Conservation (phyloP, 2,888 invertebrate genomes). For the Pseudococcus longispinus region DNA sequence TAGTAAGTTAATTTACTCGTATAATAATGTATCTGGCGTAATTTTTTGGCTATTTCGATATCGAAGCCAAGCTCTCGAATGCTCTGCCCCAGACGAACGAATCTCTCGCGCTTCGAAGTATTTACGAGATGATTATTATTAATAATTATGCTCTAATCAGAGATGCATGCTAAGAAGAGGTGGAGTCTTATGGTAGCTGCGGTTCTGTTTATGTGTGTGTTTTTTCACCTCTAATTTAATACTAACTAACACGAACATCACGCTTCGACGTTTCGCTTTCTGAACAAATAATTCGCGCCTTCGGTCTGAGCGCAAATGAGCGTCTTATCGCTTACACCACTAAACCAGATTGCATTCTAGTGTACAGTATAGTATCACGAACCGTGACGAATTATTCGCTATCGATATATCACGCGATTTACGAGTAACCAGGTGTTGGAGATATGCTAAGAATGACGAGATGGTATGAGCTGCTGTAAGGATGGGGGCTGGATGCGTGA, state of each 20-base stretch:
- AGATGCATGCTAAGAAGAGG: background rate
- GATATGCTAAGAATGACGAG: background rate
- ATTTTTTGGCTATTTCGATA: background rate
- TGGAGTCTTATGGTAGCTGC: background rate
- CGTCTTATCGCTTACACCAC: slow-evolving; percentile 30
- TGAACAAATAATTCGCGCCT: slow-evolving; percentile 46
- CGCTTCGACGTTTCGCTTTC: slow-evolving; percentile 28
- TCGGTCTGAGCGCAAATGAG: background rate
- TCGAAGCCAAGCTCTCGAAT: background rate
- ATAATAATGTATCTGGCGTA: background rate
- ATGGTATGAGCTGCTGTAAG: background rate
- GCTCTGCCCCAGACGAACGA: background rate
- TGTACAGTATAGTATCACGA: background rate
- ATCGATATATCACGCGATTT: slow-evolving; percentile 37
- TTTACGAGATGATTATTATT: background rate
- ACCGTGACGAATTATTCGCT: slow-evolving; percentile 10
- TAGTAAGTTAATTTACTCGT: slow-evolving; percentile 2
- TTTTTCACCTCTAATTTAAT: background rate
- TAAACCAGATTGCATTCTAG: slow-evolving; percentile 10
- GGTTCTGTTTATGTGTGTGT: background rate
- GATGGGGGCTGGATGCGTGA: background rate
- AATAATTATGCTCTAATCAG: background rate
- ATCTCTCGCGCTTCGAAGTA: background rate
- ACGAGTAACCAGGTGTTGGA: background rate
- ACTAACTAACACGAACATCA: slow-evolving; percentile 33